Base-by-base conservation (phyloP, 2,888 invertebrate genomes). In the Drosophila percnosoma region DNA sequence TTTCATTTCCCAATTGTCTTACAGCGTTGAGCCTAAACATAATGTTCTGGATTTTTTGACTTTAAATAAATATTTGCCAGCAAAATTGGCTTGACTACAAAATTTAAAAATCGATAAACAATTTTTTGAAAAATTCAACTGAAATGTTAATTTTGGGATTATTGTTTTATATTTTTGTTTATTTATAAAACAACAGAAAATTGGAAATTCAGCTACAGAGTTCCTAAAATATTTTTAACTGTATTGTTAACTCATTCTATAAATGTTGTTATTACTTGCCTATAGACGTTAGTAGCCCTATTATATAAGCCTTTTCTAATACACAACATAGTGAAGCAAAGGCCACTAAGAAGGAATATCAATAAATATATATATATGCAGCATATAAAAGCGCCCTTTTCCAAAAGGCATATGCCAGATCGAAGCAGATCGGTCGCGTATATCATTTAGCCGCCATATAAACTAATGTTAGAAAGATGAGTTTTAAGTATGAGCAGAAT, bases 241-340 rank as follows among this genome's bases (percentile, higher is more conserved):
- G 1, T 45, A 4, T n/a, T n/a, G 10, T 10, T 40, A 40, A 1
- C 2, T 2, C n/a, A 40, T 13, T 21, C 21, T 7, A 21, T 7
- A 2, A 21, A 7, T 21, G 4, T 45, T 21, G 0, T 21, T 8
- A 0, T 18, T 0, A 38, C 18, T 38, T 21, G 3, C 3, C 21
- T 21, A 13, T 21, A 6, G 0, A 6, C 21, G 42, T 6, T 42
- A 6, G n/a, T 42, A 2, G 5, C 11, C 1, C 5, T 42, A 11
- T 13, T 45, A 13, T 21, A 13, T 45, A 13, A 13, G 7, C 2
- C 3, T 45, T 21, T 0, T 10, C 2, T 7, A 1, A 38, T 1
- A 18, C 18, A 1, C 38, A 38, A 38, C 1, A 38, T 42, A 5
- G 2, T 40, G 2, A 11, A n/a, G n/a, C 13, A 13, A 42, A 6